Base-by-base conservation (phyloP, 2,888 invertebrate genomes). In the Matsumyia berberina region DNA sequence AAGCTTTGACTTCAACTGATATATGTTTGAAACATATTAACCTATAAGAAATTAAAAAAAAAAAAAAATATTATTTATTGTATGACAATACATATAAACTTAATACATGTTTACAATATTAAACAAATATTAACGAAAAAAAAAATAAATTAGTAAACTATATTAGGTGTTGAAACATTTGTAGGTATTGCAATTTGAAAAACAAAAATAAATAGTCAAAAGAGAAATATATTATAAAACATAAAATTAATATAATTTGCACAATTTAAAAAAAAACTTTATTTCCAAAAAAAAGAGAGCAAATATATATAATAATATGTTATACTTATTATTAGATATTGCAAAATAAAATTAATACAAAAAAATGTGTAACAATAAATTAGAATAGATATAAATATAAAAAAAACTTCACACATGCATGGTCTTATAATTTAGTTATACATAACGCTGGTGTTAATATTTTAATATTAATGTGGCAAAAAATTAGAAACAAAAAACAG, bases 11-110 rank as follows among this genome's bases (percentile, higher is more conserved):
- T 64, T 85, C 69, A 74, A 64, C 42, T 77, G 64, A 64, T 57
- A 37, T 73, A 70, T 79, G 80, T 80, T 85, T 55, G 8, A 80
- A 80, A 85, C 70, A 76, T 76, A 74, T 74, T 58, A 39, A 69
- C 57, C 51, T 55, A 77, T 70, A 69, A 70, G 33, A 70, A 19
- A 24, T 12, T 49, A 55, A 58, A 4, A 39, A 67, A 33, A 69
- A 12, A 66, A 35, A 35, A 24, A 64, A 15, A 64, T 8, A 57
- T 85, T 73, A 78, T 83, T 78, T 80, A 85, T 85, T 80, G 80
- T 85, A 70, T 80, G 85, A 85, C 85, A 85, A 85, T 85, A n/a
- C n/a, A n/a, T n/a, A 85, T 80, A 80, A 80, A 80, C n/a, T 51
- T 17, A 66, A 79, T 24, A 76, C 64, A 53, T 72, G 37, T 73